Percentiles rank a stretch among this genome's conserved stretches.
Evolutionary conservation across 1,140 invertebrate genomes (phyloP).

Genomic region (Aphidius gifuensis): DNA sequence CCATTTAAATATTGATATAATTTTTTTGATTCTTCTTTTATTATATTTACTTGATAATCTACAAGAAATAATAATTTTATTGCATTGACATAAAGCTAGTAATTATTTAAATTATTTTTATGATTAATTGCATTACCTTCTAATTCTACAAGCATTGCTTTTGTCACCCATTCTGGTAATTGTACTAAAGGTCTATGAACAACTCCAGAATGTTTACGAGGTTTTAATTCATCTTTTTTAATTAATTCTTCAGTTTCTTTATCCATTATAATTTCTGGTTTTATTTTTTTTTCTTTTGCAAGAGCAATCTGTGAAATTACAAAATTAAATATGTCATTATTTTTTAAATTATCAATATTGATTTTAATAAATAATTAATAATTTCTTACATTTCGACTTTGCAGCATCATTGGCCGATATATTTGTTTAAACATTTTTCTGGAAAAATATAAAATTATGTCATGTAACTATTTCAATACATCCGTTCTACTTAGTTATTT

Average conservation of each 20-base stretch:
- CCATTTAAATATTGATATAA: slow-evolving; percentile 62
- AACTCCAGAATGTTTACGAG: slow-evolving; percentile 67
- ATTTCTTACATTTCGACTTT: slow-evolving; percentile 8
- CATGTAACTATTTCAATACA: no score
- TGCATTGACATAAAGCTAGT: background rate
- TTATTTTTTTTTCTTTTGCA: slow-evolving; percentile 47
- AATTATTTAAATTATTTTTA: slow-evolving; percentile 2
- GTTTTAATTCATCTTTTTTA: slow-evolving; percentile 60
- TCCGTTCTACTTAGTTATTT: no score
- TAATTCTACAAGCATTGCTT: slow-evolving; percentile 56
- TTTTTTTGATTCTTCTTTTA: slow-evolving; percentile 55
- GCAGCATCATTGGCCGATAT: background rate
- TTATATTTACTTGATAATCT: slow-evolving; percentile 57
- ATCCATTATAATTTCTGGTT: slow-evolving; percentile 47
- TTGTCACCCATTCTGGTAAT: slow-evolving; percentile 60
- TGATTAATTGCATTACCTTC: slow-evolving; percentile 42
- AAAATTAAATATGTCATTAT: background rate
- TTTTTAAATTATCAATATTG: background rate
- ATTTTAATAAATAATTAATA: background rate
- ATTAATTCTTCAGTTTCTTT: slow-evolving; percentile 55
- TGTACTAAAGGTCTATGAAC: slow-evolving; percentile 50
- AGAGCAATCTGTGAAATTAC: slow-evolving; percentile 27
- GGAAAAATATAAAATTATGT: background rate
- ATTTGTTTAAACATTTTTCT: slow-evolving; percentile 12
- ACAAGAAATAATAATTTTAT: slow-evolving; percentile 24